These are phyloP conservation scores for Damaliscus lunatus DNA, from an alignment of 2,113 vertebrate species.

Conservation along the genomic window DNA sequence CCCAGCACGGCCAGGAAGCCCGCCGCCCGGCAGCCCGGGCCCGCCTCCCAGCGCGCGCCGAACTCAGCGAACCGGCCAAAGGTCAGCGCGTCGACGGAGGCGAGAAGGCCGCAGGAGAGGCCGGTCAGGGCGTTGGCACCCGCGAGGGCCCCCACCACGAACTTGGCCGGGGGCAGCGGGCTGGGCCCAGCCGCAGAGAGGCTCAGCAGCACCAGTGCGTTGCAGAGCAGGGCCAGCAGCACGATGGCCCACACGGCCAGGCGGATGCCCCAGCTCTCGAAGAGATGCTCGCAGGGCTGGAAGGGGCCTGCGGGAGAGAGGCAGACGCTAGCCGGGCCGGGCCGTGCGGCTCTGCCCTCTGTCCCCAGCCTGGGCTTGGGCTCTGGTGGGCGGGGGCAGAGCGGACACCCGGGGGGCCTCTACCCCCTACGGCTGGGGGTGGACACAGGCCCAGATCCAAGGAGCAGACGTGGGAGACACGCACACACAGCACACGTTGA, in stretches of 20 bases:
- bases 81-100: conserved; percentile 89
- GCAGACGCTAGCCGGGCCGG: neutral
- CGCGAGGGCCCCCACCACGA: conserved; percentile 90
- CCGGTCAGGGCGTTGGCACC: conserved; percentile 91
- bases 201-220: conserved; percentile 87
- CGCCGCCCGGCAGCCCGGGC: conserved; percentile 87
- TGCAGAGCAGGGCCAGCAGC: conserved; percentile 88
- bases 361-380: neutral
- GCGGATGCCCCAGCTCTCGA: conserved; percentile 95
- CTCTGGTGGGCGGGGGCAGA: accelerated
- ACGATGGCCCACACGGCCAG: conserved; percentile 91
- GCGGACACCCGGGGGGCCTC: neutral
- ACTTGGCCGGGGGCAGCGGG: conserved; percentile 89
- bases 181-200: conserved; percentile 84
- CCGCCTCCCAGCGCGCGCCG: conserved; percentile 90
- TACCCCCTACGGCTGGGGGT: neutral
- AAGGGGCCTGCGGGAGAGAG: conserved; percentile 88
- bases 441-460: too few relatives aligned
- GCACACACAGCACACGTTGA: accelerated
- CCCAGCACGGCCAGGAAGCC: conserved; percentile 94
- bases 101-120: conserved; percentile 88
- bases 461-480: accelerated
- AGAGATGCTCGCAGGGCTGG: conserved; percentile 93
- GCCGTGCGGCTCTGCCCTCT: neutral
- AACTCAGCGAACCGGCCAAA: conserved; percentile 88